Evolutionary conservation across 1,140 invertebrate species (phyloP), one percentile per base, ranked within the genome.

Genomic region (Palaemon carinicauda): DNA sequence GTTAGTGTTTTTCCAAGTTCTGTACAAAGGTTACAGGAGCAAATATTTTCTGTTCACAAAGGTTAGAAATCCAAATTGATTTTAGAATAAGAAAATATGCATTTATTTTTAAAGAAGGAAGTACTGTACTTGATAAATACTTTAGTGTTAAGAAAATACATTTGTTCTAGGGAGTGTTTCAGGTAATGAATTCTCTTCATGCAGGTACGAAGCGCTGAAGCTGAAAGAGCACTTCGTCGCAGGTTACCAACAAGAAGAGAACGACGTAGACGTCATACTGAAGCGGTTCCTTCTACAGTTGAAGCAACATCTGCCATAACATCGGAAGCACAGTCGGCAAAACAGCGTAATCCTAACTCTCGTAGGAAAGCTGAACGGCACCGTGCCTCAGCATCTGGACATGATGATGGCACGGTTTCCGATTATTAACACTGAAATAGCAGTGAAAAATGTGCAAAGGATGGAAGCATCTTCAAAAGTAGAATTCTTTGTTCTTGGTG

Each of bases 401-500:
- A 86, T 50, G 83, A 86, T n/a, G 83, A 86, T 71, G 83, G 83
- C 65, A 86, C 83, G 50, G 83, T 86, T n/a, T 86, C 77, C 41
- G 83, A 86, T 41, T 86, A 86, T 56, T 86, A 77, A 86, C 77
- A 27, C 19, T 52, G 21, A 71, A 51, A 50, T 50, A 24, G 21
- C 60, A 24, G 24, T 41, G 41, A 41, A 41, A n/a, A 41, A 41
- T 41, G 12, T 41, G 41, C 41, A 9, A 41, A 9, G 7, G 41
- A 41, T 41, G 41, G 41, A 41, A 41, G 41, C 12, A n/a, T n/a
- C n/a, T 12, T 41, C 41, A 41, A 12, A 41, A 41, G 41, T 41
- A 41, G 41, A 41, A 41, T 41, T 41, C 1, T 9, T 41, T 41
- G 41, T 41, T 41, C 41, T 41, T 41, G 41, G 41, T 41, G 41